Evolutionary conservation across 1,140 invertebrate species (phyloP).

Genomic region (Odontomachus brunneus): DNA sequence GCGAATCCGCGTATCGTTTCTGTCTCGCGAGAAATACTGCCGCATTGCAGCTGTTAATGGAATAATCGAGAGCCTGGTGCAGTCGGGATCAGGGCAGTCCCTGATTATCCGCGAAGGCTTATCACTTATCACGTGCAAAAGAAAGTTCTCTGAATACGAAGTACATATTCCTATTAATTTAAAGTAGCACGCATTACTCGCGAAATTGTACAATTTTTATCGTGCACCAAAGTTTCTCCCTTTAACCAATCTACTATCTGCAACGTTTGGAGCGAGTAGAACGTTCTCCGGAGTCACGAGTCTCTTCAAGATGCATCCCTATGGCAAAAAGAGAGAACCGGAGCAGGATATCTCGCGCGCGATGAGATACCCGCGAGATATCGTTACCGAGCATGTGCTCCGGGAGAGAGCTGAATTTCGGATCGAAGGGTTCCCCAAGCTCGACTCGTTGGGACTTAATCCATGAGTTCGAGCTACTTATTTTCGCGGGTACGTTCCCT

Average conservation of each 20-base stretch:
- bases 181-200: not conserved
- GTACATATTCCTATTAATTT: not conserved
- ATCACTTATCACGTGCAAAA: too few relatives aligned
- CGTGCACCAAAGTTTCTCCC: not conserved
- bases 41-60: constrained; percentile 75
- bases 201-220: not conserved
- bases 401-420: constrained; percentile 10
- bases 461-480: constrained; percentile 25
- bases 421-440: not conserved
- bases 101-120: not conserved
- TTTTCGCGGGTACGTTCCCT: not conserved
- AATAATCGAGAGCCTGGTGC: constrained; percentile 43
- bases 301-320: constrained; percentile 16
- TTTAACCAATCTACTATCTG: not conserved
- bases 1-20: constrained; percentile 65
- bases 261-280: constrained; percentile 18
- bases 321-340: constrained; percentile 16
- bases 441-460: constrained; percentile 37
- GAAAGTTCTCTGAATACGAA: not conserved
- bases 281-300: not conserved
- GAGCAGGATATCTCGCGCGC: not conserved
- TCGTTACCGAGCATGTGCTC: constrained; percentile 27
- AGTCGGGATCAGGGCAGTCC: not conserved
- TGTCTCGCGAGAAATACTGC: constrained; percentile 66
- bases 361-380: constrained; percentile 14